phyloP scores from a whole-genome alignment of 2,888 invertebrate genomes.

The Melanophora roralis region DNA sequence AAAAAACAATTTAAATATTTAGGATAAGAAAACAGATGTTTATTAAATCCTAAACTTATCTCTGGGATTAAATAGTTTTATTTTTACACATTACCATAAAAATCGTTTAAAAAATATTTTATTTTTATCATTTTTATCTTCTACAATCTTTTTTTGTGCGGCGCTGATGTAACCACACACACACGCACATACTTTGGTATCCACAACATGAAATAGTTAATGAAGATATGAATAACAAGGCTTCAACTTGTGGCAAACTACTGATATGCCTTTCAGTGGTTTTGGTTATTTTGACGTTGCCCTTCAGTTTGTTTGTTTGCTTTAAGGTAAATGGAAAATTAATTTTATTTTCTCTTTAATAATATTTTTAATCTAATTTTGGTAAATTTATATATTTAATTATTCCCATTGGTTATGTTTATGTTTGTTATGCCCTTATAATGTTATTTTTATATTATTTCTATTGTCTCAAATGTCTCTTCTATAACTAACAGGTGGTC shows the following conservation, averaged over 20 bases:
- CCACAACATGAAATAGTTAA: constrained; percentile 80
- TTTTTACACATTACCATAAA: not conserved
- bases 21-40: not conserved
- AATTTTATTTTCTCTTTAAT: not conserved
- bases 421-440: too few relatives aligned
- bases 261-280: constrained; percentile 89
- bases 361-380: not conserved
- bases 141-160: not conserved
- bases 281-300: constrained; percentile 90
- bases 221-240: constrained; percentile 80
- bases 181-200: too few relatives aligned
- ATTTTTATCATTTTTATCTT: not conserved
- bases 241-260: constrained; percentile 89
- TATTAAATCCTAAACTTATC: not conserved
- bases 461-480: constrained; percentile 27
- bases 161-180: not conserved
- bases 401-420: not conserved
- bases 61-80: not conserved
- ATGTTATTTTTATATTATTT: not conserved
- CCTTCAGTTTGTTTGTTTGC: constrained; percentile 93
- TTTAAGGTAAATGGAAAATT: constrained; percentile 85
- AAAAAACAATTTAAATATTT: not conserved
- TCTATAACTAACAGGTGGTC: constrained; percentile 83
- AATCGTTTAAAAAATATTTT: not conserved
- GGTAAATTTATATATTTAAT: constrained; percentile 20